Evolutionary conservation across 2,888 invertebrate species (phyloP), one percentile per base, ranked within the genome.

Genomic region (Pedicia rivosa): DNA sequence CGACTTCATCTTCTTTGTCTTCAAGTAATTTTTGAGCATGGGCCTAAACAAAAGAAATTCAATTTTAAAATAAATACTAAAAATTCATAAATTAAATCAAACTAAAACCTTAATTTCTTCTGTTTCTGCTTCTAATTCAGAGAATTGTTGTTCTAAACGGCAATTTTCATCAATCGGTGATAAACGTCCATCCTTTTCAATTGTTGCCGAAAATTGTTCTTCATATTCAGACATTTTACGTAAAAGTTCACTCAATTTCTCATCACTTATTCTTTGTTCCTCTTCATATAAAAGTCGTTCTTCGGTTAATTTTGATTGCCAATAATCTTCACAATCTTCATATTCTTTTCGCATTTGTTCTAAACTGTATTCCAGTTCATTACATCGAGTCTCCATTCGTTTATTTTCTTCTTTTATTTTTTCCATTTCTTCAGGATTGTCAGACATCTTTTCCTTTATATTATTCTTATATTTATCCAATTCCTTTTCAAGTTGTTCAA

Each of bases 291-390:
- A 60, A 44, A 71, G 72, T 19, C 86, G 67, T 57, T 87, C 87
- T 42, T 80, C 82, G 33, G 77, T 74, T 39, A 87, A 62, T 58
- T 86, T 86, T 22, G 64, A 64, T 34, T 74, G 68, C 87, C 87
- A 88, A 61, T 87, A 87, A 55, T 86, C 86, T 55, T 88, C 88
- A 55, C 83, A 81, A 42, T 75, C 74, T 49, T 86, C 86, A 54
- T 82, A 84, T 52, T 86, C 87, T 30, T 66, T 66, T 48, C 72
- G 71, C 61, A 87, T 63, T 50, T 78, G 66, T 53, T 83, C 82
- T 38, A 86, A 59, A 48, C 79, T 79, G 35, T 62, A 61, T 57
- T 86, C 83, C 34, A 86, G 60, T 42, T 82, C 79, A 39, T 67
- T 67, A 52, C 68, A 72, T 43, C 70, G 68, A 29, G 61, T 61